Evolutionary conservation across 2,797 vertebrate genomes (phyloP), one percentile per base, ranked within the genome.

Genomic region (Graptemys geographica): DNA sequence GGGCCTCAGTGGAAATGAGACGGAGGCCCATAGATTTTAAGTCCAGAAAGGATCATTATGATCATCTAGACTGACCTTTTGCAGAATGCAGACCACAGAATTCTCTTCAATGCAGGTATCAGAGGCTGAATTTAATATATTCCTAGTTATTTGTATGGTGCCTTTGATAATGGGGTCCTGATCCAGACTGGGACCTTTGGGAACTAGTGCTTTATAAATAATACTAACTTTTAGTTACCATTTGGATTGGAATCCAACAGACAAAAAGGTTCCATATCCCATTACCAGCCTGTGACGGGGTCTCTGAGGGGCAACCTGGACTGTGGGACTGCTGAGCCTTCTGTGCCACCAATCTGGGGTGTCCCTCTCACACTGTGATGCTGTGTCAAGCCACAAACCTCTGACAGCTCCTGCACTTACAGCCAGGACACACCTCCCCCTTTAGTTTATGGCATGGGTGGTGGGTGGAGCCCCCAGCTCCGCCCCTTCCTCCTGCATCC

Each of bases 1-100:
- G 53, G 37, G 8, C 21, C 33, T 51, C 51, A 51, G 51, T 10
- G 2, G 33, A 16, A 3, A 3, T 11, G 8, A 41, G 41, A 84
- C 6, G 5, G 0, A 0, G 3, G 11, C n/a, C 6, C 59, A 12
- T 49, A 4, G 10, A 59, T 19, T 10, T 69, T 9, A 69, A 69
- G 9, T 37, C 33, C 18, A 37, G 5, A 69, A 69, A 37, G 19
- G 18, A 69, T 69, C n/a, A 21, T n/a, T n/a, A n/a, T 62, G 59
- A 62, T 33, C 59, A 33, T 65, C 16, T 69, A 37, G 65, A 11
- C 8, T 21, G 65, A 69, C n/a, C n/a, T 6, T 11, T 69, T 37
- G n/a, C 65, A 37, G 65, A 69, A 37, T 11, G 65, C 65, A 37
- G 65, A 69, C 18, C n/a, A 69, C 62, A 69, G 8, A 21, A 69